These are phyloP conservation scores for Accipiter fasciatus DNA, from an alignment of 2,797 vertebrate species.

Conservation along the genomic window DNA sequence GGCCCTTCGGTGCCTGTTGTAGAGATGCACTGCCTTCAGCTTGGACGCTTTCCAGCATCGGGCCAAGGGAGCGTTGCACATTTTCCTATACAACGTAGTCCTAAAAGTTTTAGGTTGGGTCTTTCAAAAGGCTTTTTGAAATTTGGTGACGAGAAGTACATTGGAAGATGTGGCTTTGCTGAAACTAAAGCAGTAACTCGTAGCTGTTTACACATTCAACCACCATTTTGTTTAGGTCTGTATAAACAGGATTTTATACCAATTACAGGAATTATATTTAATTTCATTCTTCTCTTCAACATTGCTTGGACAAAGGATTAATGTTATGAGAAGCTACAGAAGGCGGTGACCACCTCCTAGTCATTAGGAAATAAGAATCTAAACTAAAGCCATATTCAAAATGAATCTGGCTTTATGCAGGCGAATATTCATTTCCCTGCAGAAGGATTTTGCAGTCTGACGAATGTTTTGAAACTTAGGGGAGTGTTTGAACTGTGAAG, in stretches of 20 bases:
- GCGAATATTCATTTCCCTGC: not conserved
- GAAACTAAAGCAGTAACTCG: not conserved
- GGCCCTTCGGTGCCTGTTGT: accelerated
- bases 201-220: not conserved
- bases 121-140: not conserved
- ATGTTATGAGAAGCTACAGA: not conserved
- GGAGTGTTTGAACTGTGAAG: not conserved
- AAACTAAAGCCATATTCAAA: not conserved
- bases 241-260: not conserved
- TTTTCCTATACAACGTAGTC: not conserved
- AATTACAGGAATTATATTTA: not conserved
- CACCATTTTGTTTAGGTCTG: not conserved
- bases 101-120: not conserved
- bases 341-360: not conserved
- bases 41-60: not conserved
- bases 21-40: not conserved
- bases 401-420: not conserved
- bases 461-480: not conserved
- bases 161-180: not conserved
- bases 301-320: not conserved
- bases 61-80: not conserved
- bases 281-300: not conserved
- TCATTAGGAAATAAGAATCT: not conserved
- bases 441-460: not conserved
- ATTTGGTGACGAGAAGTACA: not conserved